Conservation (phyloP, 2,888 invertebrate genomes). For the Amorpha juglandis region DNA sequence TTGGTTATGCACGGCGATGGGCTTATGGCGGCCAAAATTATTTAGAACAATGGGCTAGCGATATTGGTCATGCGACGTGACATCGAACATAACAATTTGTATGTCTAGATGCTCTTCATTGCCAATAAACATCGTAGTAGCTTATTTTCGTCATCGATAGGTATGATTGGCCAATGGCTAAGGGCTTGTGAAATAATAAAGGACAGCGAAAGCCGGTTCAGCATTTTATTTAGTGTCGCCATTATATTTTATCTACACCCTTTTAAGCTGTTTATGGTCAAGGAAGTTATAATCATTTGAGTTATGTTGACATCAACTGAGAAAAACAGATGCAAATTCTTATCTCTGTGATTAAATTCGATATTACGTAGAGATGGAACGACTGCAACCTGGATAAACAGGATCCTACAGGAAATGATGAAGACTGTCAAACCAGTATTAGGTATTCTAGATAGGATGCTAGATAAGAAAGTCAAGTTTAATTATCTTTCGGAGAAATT, state of each 20-base stretch:
- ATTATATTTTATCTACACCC: no score
- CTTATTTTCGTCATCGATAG: background rate
- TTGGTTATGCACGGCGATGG: conserved; percentile 61
- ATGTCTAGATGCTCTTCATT: background rate
- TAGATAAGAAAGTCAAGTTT: background rate
- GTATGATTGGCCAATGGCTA: background rate
- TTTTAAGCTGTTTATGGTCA: background rate
- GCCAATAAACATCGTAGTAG: background rate
- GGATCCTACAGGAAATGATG: conserved; percentile 13
- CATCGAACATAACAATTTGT: background rate
- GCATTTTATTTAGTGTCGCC: no score
- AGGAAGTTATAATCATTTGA: background rate
- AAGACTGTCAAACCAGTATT: conserved; percentile 7
- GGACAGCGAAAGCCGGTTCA: background rate
- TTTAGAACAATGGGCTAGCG: conserved; percentile 56
- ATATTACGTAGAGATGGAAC: conserved; percentile 2
- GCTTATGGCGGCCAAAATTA: conserved; percentile 46
- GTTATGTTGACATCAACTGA: background rate
- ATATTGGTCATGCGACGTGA: conserved; percentile 45
- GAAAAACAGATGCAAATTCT: background rate
- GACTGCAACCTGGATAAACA: conserved; percentile 6
- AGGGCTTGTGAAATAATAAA: background rate
- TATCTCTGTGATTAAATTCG: background rate
- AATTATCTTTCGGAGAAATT: conserved; percentile 8
- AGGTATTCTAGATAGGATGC: background rate